Evolutionary conservation across 2,113 vertebrate species (phyloP), one percentile per base, ranked within the genome.

Genomic region (Sebastes fasciatus): DNA sequence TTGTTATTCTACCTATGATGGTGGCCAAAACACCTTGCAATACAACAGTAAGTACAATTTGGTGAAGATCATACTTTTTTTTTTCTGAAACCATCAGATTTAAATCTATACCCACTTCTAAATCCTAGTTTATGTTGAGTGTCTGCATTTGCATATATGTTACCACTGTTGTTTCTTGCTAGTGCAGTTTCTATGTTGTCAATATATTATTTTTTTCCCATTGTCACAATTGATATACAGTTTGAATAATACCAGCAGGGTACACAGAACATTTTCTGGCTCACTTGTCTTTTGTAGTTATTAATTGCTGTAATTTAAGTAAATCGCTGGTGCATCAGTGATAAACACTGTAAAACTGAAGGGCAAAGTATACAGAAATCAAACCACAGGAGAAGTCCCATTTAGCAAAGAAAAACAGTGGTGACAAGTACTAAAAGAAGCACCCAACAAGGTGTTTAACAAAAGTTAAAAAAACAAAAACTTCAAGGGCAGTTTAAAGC

Each of bases 41-140:
- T 76, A 40, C 73, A 79, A 19, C 65, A 77, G 80, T 72, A 82
- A 85, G 70, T 83, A 40, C 10, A 48, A 19, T 80, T 80, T 83
- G 67, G 68, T 75, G 58, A 71, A 76, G 34, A 48, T 58, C 34
- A 61, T 40, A 19, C 2, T 2, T 42, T 70, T 70, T 70, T 70
- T 0, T 74, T 68, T 9, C 2, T 63, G 54, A 55, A 42, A 13
- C 13, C 7, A 23, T 42, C 13, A 2, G 13, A 19, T 66, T 65
- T 68, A 34, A 57, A 26, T 48, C 6, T 21, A 3, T 16, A 16
- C 4, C 21, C 5, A 10, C 5, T 17, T 68, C 17, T 70, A 6
- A 48, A 48, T 5, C 2, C 0, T 46, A 55, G 8, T 6, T 76
- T 21, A 62, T 48, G 21, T 19, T 34, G 17, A 43, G 19, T 48